Base-by-base conservation (phyloP, 2,888 invertebrate species). In the Hyalella azteca region DNA sequence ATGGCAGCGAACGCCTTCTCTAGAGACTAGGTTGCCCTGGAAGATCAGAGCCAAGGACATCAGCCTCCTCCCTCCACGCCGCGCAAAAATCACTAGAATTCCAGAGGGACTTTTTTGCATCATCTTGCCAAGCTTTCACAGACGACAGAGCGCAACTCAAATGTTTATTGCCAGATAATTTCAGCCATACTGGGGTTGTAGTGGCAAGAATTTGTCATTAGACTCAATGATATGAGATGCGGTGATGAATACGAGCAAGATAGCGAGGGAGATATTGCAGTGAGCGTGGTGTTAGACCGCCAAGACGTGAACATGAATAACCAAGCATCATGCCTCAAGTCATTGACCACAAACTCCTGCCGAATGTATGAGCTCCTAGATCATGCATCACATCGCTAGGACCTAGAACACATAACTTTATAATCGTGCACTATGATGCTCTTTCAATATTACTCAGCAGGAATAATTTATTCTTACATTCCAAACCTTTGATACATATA, bases 91-190 rank as follows among this genome's bases (percentile, higher is more conserved):
- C 36, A 66, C 66, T 66, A 36, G 66, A 66, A 66, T 66, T 66
- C 66, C 66, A 29, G 66, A 66, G 66, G 66, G 36, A 66, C 66
- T 66, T 66, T 66, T 66, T 66, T 66, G 66, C 66, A 66, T 36
- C 66, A 66, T 66, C 66, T 66, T 66, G 36, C 66, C 66, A 66
- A 66, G 66, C 66, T 66, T 66, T 66, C 66, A 66, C 66, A 66
- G 36, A 66, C 66, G 66, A 66, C 66, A 32, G 66, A 66, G 36
- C 66, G 66, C 66, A 36, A 32, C 66, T 66, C 66, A 66, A 66
- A 66, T 32, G 66, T 66, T 66, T 66, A 66, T 66, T 66, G 66
- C 66, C 66, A 36, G 66, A n/a, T 66, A n/a, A 66, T 32, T 66
- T 66, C 66, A 36, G 36, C 36, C 29, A 36, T 36, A 36, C 36